Base-by-base conservation (phyloP, 2,888 invertebrate species). In the Microctonus brassicae region DNA sequence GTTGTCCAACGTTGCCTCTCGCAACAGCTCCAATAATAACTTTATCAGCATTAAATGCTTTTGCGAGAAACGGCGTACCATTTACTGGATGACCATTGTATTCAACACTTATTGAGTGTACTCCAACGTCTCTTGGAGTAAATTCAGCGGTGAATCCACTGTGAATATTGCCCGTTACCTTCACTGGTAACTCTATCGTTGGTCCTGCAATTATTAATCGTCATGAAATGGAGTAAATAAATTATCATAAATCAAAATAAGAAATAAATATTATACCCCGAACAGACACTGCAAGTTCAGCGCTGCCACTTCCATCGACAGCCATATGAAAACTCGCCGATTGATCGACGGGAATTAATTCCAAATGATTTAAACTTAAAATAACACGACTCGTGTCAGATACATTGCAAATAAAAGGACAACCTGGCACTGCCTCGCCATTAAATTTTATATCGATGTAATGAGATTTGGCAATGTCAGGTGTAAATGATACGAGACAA, bases 391-490 rank as follows among this genome's bases (percentile, higher is more conserved):
- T 93, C 39, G 94, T 94, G 82, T 94, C 94, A 0, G 94, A 93
- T 11, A 95, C 94, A 77, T 95, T 93, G 83, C 96, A 96, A 53
- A 96, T 92, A 80, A 97, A 96, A 7, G 97, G 97, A 81, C 97
- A 97, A 76, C 95, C 95, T 73, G 94, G 93, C 33, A 97, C 96
- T 26, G 96, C 95, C 88, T 97, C 97, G 62, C 96, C 96, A 86
- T 98, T 98, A 88, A 98, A 98, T 89, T 96, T 97, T 72, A 98
- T 97, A 88, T 97, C 97, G 78, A 98, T 97, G 82, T 95, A 91
- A 88, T 98, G 98, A 29, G 96, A 93, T 80, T 96, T 96, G 1
- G 96, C 93, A 78, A 94, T 92, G 88, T 97, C 97, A 52, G 98
- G 98, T 22, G 97, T 96, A 89, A 98, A 98, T 75, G 95, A 96